phyloP scores from a whole-genome alignment of 2,797 vertebrate species.

The Crocodylus rhombifer region DNA sequence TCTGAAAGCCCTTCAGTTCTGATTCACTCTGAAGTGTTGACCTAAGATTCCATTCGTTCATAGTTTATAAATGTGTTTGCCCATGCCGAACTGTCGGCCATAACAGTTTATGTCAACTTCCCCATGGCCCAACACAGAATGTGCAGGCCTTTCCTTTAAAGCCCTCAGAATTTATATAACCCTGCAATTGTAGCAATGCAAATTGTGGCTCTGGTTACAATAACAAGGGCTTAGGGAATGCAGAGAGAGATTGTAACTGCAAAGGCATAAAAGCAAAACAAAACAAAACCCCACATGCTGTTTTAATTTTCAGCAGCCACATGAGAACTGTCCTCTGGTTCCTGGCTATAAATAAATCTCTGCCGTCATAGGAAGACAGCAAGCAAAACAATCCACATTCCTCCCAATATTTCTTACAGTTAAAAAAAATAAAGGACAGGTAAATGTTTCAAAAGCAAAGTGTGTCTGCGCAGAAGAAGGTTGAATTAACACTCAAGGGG shows the following conservation, averaged over 20 bases:
- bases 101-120: slow-evolving; percentile 54
- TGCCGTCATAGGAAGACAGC: slow-evolving; percentile 73
- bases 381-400: slow-evolving; percentile 66
- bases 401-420: slow-evolving; percentile 54
- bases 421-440: slow-evolving; percentile 47
- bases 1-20: slow-evolving; percentile 23
- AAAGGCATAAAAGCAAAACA: slow-evolving; percentile 77
- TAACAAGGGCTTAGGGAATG: slow-evolving; percentile 76
- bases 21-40: slow-evolving; percentile 20
- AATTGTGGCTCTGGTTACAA: slow-evolving; percentile 78
- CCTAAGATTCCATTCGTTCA: slow-evolving; percentile 25
- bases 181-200: slow-evolving; percentile 72
- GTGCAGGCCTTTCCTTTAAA: slow-evolving; percentile 70
- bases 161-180: slow-evolving; percentile 80
- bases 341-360: slow-evolving; percentile 81
- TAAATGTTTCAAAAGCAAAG: slow-evolving; percentile 61
- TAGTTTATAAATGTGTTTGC: slow-evolving; percentile 49
- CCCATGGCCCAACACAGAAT: slow-evolving; percentile 23
- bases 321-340: slow-evolving; percentile 79
- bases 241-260: slow-evolving; percentile 54
- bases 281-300: slow-evolving; percentile 80
- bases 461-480: slow-evolving; percentile 30
- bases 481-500: slow-evolving; percentile 19
- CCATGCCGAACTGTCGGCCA: slow-evolving; percentile 32
- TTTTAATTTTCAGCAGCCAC: slow-evolving; percentile 83